A percentile compares a stretch with the other conserved stretches of the same genome.
These are phyloP conservation scores for Dicrurus megarhynchus DNA, from an alignment of 2,113 vertebrate genomes.

Conservation along the genomic window DNA sequence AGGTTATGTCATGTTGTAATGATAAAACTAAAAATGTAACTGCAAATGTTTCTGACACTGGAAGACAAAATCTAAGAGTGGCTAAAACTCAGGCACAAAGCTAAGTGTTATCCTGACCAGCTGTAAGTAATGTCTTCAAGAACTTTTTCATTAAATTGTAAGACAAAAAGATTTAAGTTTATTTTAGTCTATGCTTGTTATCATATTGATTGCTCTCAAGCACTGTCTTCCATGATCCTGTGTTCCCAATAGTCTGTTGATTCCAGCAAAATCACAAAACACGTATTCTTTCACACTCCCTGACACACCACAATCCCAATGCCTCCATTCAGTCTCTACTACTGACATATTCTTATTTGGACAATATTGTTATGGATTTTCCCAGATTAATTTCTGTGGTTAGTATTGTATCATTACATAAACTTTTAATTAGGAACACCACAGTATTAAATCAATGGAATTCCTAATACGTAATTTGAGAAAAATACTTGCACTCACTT, in stretches of 20 bases:
- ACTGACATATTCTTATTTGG: not conserved
- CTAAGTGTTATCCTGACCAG: not conserved
- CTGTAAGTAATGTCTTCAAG: not conserved
- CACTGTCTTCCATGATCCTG: not conserved
- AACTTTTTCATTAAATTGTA: not conserved
- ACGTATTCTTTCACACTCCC: not conserved
- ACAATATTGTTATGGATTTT: not conserved
- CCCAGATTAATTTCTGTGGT: not conserved
- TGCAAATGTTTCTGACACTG: not conserved
- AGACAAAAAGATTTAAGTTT: not conserved
- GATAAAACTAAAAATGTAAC: not conserved
- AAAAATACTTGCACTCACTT: not conserved
- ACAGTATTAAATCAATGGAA: not conserved
- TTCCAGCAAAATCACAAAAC: not conserved
- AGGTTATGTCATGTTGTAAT: fast-evolving
- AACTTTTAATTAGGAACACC: not conserved
- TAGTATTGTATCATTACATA: not conserved
- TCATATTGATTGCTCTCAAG: not conserved
- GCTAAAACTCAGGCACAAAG: not conserved
- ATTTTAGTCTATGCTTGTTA: not conserved
- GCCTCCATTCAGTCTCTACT: not conserved
- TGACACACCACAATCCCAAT: not conserved
- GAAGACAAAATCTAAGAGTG: not conserved
- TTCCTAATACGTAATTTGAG: not conserved
- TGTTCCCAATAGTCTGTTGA: not conserved